Evolutionary conservation across 53 echinoderm and acorn worm genomes (phyloP), one percentile per base, ranked within the genome.

Genomic region (Hippasteria phrygiana): DNA sequence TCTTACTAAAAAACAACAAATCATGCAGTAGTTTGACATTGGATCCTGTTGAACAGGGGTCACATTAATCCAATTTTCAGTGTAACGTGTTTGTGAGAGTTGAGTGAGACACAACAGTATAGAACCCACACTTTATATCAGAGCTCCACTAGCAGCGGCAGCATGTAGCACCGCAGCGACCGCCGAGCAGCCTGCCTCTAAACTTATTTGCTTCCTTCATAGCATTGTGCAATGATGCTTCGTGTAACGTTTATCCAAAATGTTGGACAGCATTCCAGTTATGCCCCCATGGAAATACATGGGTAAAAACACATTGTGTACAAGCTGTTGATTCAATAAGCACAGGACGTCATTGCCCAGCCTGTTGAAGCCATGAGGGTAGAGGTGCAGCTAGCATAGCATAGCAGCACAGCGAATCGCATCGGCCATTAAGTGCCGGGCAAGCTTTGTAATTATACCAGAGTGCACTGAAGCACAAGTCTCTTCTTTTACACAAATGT

Each of bases 181-280:
- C 20, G 64, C n/a, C 64, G 69, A 20, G 69, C 36, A 10, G 26
- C 59, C 11, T 42, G 40, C 73, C 73, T 45, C 82, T 65, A 55
- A 82, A 45, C 82, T 82, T 66, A 82, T 82, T 31, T 64, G 82
- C 82, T 46, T 82, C 65, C 10, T 32, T 78, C 37, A 31, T 50
- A 78, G 29, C 33, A 2, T 39, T 78, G 33, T 28, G 24, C 38
- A 62, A 41, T n/a, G 26, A 78, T 37, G 20, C 41, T 45, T 24
- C 46, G 6, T 24, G 59, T 53, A 79, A 62, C 26, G 9, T 5
- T 22, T 17, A 14, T 59, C 8, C 0, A 59, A 24, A 59, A 7
- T 65, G 32, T 17, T 65, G 28, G 36, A 67, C 1, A 8, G 34
- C 12, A 35, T 67, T 18, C 37, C 33, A 67, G 11, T 4, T 36